Percentiles rank a stretch among this genome's conserved stretches.
These are phyloP conservation scores for Lepidotrigona ventralis DNA, from an alignment of 1,140 invertebrate genomes.

Conservation along the genomic window DNA sequence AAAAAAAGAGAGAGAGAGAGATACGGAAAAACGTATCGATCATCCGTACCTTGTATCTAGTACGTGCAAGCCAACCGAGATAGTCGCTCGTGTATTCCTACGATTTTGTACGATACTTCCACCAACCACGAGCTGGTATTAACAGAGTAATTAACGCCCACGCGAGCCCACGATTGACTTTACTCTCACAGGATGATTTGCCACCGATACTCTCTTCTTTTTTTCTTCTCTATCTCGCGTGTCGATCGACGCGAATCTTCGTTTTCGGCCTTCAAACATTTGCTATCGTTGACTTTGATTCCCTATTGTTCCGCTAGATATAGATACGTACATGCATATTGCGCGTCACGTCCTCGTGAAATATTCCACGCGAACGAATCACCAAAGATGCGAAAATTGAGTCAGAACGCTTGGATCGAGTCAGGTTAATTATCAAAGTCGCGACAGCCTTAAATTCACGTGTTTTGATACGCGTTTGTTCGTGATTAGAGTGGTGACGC, in stretches of 20 bases:
- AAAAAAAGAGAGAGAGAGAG: background rate
- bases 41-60: background rate
- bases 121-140: constrained; percentile 51
- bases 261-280: background rate
- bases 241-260: background rate
- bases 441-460: constrained; percentile 6
- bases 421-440: background rate
- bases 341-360: too few species aligned
- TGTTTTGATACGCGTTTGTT: too few species aligned
- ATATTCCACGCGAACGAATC: background rate
- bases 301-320: background rate
- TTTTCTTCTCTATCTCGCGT: background rate
- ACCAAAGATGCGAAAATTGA: background rate
- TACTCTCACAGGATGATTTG: constrained; percentile 15
- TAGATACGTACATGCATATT: background rate
- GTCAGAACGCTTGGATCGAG: background rate
- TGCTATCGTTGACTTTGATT: constrained; percentile 7
- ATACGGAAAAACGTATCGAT: constrained; percentile 27
- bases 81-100: constrained; percentile 38
- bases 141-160: constrained; percentile 64
- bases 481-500: background rate
- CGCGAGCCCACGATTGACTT: constrained; percentile 49
- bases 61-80: constrained; percentile 32
- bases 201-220: background rate
- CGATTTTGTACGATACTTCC: constrained; percentile 52